These are phyloP conservation scores for Apodemus sylvaticus DNA, from an alignment of 2,113 vertebrate species.

Conservation along the genomic window DNA sequence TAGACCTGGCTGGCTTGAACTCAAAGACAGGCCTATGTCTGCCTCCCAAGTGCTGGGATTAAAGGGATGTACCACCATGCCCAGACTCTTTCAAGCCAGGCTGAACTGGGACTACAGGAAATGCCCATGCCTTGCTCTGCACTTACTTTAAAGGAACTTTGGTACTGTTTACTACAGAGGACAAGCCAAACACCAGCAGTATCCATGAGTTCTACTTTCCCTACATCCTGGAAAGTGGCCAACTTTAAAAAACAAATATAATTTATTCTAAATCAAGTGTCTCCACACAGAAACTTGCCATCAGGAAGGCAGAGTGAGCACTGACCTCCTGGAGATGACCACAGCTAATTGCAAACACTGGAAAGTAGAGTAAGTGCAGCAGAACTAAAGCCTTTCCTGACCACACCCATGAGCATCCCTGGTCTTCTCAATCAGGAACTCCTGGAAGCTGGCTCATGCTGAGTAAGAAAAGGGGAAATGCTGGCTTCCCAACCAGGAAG, in stretches of 20 bases:
- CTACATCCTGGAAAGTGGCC: constrained; percentile 18
- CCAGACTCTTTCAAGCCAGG: not conserved
- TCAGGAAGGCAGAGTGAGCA: constrained; percentile 63
- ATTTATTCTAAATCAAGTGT: not conserved
- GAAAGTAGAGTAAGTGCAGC: not conserved
- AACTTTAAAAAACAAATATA: constrained; percentile 44
- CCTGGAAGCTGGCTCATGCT: not conserved
- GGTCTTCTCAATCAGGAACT: not conserved
- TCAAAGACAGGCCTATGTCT: not conserved
- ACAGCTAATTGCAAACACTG: constrained; percentile 44
- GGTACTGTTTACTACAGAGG: not conserved
- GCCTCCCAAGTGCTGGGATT: not conserved
- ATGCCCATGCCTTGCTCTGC: not conserved
- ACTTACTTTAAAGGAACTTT: constrained; percentile 4
- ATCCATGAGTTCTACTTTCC: constrained; percentile 18
- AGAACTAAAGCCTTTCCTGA: not conserved
- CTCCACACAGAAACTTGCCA: not conserved
- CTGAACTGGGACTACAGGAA: not conserved
- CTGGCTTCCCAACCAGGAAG: not conserved
- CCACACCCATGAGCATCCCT: not conserved
- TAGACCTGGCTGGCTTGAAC: not conserved
- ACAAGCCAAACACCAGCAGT: constrained; percentile 3
- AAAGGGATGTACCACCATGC: not conserved
- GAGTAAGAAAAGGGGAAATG: not conserved
- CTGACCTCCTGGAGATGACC: constrained; percentile 49